Evolutionary conservation across 1,140 invertebrate genomes (phyloP).

Genomic region (Drosophila orosa): DNA sequence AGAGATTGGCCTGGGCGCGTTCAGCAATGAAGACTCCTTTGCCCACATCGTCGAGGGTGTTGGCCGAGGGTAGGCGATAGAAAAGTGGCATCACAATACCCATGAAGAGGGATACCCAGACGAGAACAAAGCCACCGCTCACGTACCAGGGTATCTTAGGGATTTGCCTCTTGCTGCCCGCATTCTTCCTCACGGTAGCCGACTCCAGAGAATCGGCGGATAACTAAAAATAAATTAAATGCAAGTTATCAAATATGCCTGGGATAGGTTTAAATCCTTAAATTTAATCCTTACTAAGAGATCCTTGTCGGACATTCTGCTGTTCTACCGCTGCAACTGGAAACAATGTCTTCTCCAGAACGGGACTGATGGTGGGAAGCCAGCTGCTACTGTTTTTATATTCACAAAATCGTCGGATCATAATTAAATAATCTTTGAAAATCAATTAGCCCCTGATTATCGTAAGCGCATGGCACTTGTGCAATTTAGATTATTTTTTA

Average conservation of each 20-base stretch:
- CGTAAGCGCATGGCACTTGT: background rate
- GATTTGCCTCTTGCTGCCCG: background rate
- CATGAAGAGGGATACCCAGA: conserved; percentile 65
- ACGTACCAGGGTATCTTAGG: conserved; percentile 41
- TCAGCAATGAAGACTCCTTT: conserved; percentile 62
- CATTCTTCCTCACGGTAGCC: background rate
- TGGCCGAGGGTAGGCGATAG: conserved; percentile 52
- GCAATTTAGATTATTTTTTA: conserved; percentile 23
- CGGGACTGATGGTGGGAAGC: background rate
- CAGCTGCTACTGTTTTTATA: conserved; percentile 20
- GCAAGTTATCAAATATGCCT: background rate
- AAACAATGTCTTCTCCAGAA: background rate
- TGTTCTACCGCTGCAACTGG: background rate
- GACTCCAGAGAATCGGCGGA: conserved; percentile 18
- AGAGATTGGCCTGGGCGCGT: conserved; percentile 84
- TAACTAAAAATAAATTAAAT: background rate
- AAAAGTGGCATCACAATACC: conserved; percentile 64
- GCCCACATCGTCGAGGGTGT: conserved; percentile 40
- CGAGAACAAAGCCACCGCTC: conserved; percentile 45
- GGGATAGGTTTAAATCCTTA: background rate
- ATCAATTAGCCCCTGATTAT: conserved; percentile 15
- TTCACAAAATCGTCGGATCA: background rate
- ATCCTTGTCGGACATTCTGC: conserved; percentile 38
- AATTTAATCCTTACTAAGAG: conserved; percentile 28
- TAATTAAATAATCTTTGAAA: conserved; percentile 5